These are phyloP conservation scores for Catonia carolina DNA, from an alignment of 2,888 invertebrate genomes.

Conservation along the genomic window DNA sequence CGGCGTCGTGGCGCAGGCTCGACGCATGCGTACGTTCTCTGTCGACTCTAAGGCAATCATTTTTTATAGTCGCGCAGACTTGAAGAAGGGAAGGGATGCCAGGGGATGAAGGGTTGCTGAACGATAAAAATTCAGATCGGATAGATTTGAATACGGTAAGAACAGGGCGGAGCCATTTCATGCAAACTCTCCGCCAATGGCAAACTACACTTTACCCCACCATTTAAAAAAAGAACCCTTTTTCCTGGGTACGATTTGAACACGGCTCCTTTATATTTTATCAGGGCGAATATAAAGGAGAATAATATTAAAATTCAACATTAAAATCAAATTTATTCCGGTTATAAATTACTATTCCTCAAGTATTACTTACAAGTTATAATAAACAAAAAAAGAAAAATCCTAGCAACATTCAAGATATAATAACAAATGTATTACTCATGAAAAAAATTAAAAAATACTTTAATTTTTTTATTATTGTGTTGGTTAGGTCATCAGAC, in stretches of 20 bases:
- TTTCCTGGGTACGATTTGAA: not conserved
- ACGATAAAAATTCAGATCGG: slow-evolving; percentile 26
- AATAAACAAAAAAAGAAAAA: too few relatives aligned
- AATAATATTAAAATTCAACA: too few relatives aligned
- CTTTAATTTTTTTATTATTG: too few relatives aligned
- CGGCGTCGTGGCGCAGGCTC: slow-evolving; percentile 18
- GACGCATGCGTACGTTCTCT: slow-evolving; percentile 10
- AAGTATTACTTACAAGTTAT: too few relatives aligned
- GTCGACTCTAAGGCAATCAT: slow-evolving; percentile 17
- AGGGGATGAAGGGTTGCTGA: slow-evolving; percentile 24
- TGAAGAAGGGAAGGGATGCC: slow-evolving; percentile 2
- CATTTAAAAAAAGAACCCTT: not conserved
- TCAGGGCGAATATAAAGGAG: too few relatives aligned
- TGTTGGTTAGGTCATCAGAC: too few relatives aligned
- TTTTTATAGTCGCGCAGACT: slow-evolving; percentile 21
- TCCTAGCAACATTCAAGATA: too few relatives aligned
- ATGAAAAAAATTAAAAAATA: too few relatives aligned
- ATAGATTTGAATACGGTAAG: slow-evolving; percentile 25
- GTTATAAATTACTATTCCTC: too few relatives aligned
- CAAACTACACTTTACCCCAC: not conserved
- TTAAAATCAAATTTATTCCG: too few relatives aligned
- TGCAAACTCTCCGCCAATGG: slow-evolving; percentile 12
- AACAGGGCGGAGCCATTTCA: slow-evolving; percentile 12
- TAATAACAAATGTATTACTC: too few relatives aligned
- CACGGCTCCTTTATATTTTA: slow-evolving; percentile 1